Conservation (phyloP, 2,113 vertebrate genomes). For the Psilopogon haemacephalus region DNA sequence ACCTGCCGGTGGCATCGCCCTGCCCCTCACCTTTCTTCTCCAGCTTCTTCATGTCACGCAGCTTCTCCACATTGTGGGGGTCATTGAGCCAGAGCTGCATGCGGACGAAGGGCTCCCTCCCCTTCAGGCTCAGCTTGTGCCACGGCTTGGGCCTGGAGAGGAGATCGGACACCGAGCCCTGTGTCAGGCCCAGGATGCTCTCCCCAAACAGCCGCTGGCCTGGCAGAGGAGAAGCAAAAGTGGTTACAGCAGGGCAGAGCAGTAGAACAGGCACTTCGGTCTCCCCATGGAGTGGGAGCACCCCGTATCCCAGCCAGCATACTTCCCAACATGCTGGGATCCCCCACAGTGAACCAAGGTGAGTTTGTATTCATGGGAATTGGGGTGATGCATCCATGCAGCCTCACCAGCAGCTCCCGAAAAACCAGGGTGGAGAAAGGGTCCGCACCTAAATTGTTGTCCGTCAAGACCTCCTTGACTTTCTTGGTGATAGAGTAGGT, state of each 20-base stretch:
- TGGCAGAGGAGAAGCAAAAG: conserved; percentile 69
- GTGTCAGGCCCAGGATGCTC: conserved; percentile 96
- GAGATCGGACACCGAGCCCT: conserved; percentile 97
- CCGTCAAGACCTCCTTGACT: conserved; percentile 97
- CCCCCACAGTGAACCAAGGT: rapidly evolving
- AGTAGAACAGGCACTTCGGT: rapidly evolving
- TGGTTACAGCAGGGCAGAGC: not conserved
- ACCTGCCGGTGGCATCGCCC: rapidly evolving
- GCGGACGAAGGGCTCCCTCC: conserved; percentile 94
- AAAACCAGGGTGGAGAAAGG: not conserved
- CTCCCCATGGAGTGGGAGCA: not conserved
- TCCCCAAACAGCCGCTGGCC: conserved; percentile 98
- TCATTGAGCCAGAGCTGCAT: conserved; percentile 99
- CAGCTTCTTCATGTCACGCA: conserved; percentile 97
- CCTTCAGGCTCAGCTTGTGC: conserved; percentile 98
- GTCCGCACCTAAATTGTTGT: conserved; percentile 94
- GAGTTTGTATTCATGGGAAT: rapidly evolving
- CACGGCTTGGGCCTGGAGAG: conserved; percentile 96
- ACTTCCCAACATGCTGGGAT: rapidly evolving
- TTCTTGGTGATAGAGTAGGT: conserved; percentile 97
- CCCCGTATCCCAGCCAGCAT: not conserved
- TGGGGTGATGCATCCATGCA: not conserved
- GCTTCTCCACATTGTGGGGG: conserved; percentile 93
- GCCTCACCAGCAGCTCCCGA: not conserved
- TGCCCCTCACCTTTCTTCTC: conserved; percentile 92